phyloP scores from a whole-genome alignment of 1,140 invertebrate species.

The Caenorhabditis inopinata region DNA sequence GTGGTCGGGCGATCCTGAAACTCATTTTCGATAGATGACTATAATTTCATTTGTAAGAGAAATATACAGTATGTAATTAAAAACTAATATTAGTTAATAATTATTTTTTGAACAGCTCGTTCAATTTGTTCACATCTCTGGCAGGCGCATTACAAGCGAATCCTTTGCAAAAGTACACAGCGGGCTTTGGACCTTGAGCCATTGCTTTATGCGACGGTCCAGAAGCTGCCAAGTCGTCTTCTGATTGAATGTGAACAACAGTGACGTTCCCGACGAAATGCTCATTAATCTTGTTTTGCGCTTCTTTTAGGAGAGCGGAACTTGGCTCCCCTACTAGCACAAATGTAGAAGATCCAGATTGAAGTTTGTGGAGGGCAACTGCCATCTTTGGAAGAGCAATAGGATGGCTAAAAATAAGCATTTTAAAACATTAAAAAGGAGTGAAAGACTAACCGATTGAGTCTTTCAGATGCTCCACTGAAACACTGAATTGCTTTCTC shows the following conservation, averaged over 20 bases:
- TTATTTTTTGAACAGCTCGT: background rate
- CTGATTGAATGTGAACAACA: conserved; percentile 13
- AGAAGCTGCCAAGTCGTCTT: background rate
- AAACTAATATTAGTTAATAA: background rate
- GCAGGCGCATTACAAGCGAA: background rate
- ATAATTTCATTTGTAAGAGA: background rate
- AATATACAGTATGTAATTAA: background rate
- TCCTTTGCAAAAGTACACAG: conserved; percentile 33
- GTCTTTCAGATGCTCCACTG: conserved; percentile 1
- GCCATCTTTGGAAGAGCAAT: conserved; percentile 15
- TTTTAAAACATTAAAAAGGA: no score
- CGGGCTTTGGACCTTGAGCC: background rate
- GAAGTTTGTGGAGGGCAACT: background rate
- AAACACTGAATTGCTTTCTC: conserved; percentile 18
- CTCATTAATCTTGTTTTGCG: background rate
- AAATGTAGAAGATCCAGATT: conserved; percentile 1
- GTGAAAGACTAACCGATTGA: background rate
- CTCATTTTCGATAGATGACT: background rate
- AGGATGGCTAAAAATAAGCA: background rate
- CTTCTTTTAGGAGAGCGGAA: background rate
- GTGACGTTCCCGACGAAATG: background rate
- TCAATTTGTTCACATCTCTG: background rate
- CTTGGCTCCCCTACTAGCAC: background rate
- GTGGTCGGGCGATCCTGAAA: background rate
- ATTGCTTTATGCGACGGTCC: background rate